Base-by-base conservation (phyloP, 1,140 invertebrate genomes). In the Eciton burchellii region DNA sequence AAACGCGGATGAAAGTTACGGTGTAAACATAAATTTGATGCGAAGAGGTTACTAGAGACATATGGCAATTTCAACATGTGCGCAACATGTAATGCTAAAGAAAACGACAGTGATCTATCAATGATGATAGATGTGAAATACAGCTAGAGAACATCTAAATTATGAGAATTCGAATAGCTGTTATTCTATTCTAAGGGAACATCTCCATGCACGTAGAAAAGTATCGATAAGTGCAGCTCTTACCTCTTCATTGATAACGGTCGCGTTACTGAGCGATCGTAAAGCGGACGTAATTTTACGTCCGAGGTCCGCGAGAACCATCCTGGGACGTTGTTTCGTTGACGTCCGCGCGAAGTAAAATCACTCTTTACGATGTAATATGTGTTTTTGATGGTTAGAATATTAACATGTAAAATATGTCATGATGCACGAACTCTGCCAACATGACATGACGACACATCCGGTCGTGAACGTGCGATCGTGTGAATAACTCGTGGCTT, bases 231-330 rank as follows among this genome's bases (percentile, higher is more conserved):
- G 77, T 45, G 35, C 49, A 65, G 76, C 83, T 6, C 35, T 94
- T 95, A 98, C 97, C 95, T 99, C 99, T 95, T 99, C 98, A 96
- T 99, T 99, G 88, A 99, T 99, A 82, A 99, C 97, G 43, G 99
- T 99, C 60, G 99, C 99, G 96, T 99, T 99, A 94, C 98, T 99
- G 76, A 99, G 95, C 45, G 98, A 99, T 90, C 99, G 97, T 91
- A 99, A 94, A 62, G 99, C 99, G 91, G 98, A 98, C 88, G 99
- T 99, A 93, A 99, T 99, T 96, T 99, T 99, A 92, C 99, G 96
- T 91, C 99, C 99, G 93, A 99, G 97, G 96, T 99, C 99, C 90
- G 99, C 99, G 96, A 99, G 98, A 93, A 99, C 99, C 99, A 99
- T 99, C 92, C 95, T 97, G 73, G 71, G 26, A 45, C 49, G n/a